phyloP scores from a whole-genome alignment of 2,113 vertebrate genomes.

The Odontophorus gujanensis region DNA sequence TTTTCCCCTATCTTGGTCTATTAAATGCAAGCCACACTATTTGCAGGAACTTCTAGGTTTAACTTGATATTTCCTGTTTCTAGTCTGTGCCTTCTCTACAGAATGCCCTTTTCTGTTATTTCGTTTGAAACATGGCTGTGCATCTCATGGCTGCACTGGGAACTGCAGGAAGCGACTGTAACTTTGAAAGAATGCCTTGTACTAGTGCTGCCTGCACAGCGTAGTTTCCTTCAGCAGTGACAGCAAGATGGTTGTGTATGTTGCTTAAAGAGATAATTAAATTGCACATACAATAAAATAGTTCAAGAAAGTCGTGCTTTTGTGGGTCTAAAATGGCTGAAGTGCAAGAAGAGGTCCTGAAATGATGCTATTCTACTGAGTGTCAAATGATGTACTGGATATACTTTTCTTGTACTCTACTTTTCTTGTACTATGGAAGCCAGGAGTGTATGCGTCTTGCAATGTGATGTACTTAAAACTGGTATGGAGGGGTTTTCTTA shows the following conservation, averaged over 20 bases:
- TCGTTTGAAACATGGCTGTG: background rate
- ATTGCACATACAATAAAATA: background rate
- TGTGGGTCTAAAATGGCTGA: background rate
- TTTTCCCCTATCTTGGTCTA: background rate
- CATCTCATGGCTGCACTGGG: background rate
- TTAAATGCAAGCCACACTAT: background rate
- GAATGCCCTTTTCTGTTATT: background rate
- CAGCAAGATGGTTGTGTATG: background rate
- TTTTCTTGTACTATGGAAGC: background rate
- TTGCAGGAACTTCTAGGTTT: background rate
- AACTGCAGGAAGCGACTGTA: background rate
- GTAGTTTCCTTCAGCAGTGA: background rate
- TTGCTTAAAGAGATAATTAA: background rate
- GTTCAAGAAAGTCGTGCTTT: background rate
- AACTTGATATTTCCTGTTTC: background rate
- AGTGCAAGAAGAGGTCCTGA: background rate
- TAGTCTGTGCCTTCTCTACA: background rate
- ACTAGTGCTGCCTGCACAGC: background rate
- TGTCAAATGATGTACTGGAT: background rate
- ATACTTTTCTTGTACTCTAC: too few species aligned
- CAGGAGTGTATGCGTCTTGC: background rate
- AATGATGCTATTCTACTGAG: background rate
- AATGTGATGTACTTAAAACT: background rate
- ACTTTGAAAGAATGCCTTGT: background rate
- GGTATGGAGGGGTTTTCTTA: background rate